Conservation (phyloP, 2,113 vertebrate genomes). For the Nothobranchius kuhntae region DNA sequence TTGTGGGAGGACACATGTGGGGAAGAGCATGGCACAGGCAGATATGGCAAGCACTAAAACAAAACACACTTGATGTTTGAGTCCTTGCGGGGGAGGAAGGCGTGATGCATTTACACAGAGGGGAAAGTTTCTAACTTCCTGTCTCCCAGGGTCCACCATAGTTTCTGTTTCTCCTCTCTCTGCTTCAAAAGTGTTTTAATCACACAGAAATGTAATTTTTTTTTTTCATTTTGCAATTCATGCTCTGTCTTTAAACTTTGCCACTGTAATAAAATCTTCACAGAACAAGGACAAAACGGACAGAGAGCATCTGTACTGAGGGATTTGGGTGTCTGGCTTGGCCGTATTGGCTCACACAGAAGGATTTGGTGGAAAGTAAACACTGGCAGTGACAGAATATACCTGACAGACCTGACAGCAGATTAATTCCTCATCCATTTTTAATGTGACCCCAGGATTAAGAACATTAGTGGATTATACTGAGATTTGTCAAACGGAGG, state of each 20-base stretch:
- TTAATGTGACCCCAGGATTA: conserved; percentile 78
- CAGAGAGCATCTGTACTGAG: conserved; percentile 25
- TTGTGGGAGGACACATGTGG: conserved; percentile 51
- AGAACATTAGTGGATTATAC: conserved; percentile 74
- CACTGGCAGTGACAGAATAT: conserved; percentile 54
- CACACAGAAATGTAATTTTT: conserved; percentile 19
- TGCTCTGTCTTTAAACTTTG: conserved; percentile 33
- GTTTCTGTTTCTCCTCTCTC: conserved; percentile 10
- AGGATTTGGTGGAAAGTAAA: conserved; percentile 65
- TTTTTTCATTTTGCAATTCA: conserved; percentile 19
- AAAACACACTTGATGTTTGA: conserved; percentile 49
- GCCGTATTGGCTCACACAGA: conserved; percentile 37
- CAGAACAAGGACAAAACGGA: conserved; percentile 60
- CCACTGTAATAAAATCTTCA: conserved; percentile 42
- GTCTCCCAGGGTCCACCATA: neutral
- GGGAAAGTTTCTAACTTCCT: conserved; percentile 38
- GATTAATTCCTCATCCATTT: conserved; percentile 78
- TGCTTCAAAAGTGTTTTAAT: conserved; percentile 10
- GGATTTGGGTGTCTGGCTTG: conserved; percentile 53
- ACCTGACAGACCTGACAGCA: conserved; percentile 72
- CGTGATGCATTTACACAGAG: conserved; percentile 33
- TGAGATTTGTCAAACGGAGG: conserved; percentile 71
- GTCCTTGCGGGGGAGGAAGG: conserved; percentile 45
- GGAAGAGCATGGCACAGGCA: conserved; percentile 53
- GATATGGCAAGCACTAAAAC: conserved; percentile 62